Conservation (phyloP, 1,140 invertebrate species). For the Pomacea maculata region DNA sequence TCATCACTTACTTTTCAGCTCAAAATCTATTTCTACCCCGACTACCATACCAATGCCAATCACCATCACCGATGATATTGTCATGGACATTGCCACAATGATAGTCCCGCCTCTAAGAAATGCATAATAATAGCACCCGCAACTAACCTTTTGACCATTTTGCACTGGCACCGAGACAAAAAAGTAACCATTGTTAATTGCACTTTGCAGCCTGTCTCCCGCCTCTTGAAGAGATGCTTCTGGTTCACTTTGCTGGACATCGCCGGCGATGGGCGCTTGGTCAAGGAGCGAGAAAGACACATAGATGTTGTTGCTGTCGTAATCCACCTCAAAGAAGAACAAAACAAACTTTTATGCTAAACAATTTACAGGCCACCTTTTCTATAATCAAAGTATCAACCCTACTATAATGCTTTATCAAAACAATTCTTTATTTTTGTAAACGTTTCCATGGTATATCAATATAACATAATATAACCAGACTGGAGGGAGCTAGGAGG, state of each 20-base stretch:
- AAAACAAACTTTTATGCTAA: neutral
- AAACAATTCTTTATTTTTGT: no score
- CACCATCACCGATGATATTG: no score
- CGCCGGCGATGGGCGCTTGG: constrained; percentile 22
- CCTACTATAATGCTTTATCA: neutral
- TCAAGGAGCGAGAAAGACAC: constrained; percentile 33
- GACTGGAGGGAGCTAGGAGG: no score
- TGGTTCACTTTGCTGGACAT: constrained; percentile 16
- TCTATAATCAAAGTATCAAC: neutral
- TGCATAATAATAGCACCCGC: no score
- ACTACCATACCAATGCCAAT: no score
- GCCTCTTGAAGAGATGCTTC: neutral
- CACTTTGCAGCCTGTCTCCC: neutral
- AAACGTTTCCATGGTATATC: neutral
- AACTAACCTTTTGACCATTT: no score
- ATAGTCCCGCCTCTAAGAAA: no score
- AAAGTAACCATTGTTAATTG: neutral
- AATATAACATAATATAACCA: no score
- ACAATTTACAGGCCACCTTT: neutral
- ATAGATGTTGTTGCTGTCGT: constrained; percentile 28
- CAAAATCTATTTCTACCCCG: no score
- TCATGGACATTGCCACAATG: no score
- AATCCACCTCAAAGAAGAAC: constrained; percentile 33
- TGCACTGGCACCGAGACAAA: no score
- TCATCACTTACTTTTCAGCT: no score